Base-by-base conservation (phyloP, 1,140 invertebrate species). In the Aphis craccivora region DNA sequence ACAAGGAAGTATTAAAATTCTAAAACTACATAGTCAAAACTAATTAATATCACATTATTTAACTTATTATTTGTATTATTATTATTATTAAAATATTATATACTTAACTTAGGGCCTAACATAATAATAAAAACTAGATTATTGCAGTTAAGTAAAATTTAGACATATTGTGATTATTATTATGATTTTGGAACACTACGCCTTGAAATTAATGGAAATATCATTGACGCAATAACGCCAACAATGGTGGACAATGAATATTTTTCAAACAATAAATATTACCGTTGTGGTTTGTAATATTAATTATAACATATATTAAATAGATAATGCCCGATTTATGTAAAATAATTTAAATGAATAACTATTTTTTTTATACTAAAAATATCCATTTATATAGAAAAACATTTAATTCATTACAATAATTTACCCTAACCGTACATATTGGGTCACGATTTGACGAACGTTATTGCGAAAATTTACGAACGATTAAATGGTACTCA, bases 31-130 rank as follows among this genome's bases (percentile, higher is more conserved):
- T 86, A 84, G 35, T 53, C 11, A 48, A 86, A 86, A 93, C 91
- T 93, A 93, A 93, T 93, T 93, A 93, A 93, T 93, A 93, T 93
- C 91, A 93, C 91, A 93, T 84, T 51, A 86, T 51, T 53, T 43
- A 37, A 83, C 48, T 86, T 93, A 53, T 53, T 40, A 93, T 40
- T 30, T 48, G n/a, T 93, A 67, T 84, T 51, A 93, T 40, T 51
- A 23, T 4, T 55, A 84, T 86, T 35, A 48, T 81, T 48, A 51
- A 81, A 92, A 55, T 25, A 51, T 51, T 18, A 25, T 51, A 37
- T 51, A 92, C 45, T 84, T 83, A 92, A 92, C 37, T 53, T 51
- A 53, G 91, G 40, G 67, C 25, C 23, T n/a, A 84, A 84, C 43
- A 51, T 48, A 9, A 37, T n/a, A 60, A 91, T 51, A 51, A 43